Percentiles rank a stretch among this genome's conserved stretches.
Conservation (phyloP, 2,888 invertebrate species). For the Harpalus rufipes region DNA sequence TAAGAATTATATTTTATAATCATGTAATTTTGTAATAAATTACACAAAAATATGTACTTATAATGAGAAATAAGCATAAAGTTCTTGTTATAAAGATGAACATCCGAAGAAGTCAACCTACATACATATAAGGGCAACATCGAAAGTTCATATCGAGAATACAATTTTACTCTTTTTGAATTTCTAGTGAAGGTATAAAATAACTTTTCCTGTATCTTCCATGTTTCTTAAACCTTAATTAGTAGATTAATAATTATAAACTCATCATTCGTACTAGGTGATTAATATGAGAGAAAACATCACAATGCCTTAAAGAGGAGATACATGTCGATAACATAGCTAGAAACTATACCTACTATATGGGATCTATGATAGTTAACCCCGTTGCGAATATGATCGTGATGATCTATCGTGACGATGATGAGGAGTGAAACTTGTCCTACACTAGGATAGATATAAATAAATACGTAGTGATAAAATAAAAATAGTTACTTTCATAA, state of each 20-base stretch:
- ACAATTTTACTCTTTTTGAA: constrained; percentile 8
- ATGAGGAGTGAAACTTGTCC: background rate
- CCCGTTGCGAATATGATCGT: background rate
- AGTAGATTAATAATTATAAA: constrained; percentile 29
- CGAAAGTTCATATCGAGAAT: background rate
- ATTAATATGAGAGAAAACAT: constrained; percentile 6
- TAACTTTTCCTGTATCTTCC: constrained; percentile 5
- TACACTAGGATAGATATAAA: background rate
- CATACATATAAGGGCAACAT: constrained; percentile 3
- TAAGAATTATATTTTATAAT: too few relatives aligned
- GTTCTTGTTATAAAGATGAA: background rate
- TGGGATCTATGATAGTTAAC: background rate
- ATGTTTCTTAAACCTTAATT: constrained; percentile 9
- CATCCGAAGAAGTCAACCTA: background rate
- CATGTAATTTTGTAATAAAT: too few relatives aligned
- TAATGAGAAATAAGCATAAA: background rate
- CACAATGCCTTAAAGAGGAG: background rate
- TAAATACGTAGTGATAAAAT: background rate
- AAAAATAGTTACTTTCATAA: too few relatives aligned
- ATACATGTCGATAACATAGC: background rate
- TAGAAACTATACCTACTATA: background rate
- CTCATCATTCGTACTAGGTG: constrained; percentile 20
- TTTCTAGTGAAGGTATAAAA: constrained; percentile 13
- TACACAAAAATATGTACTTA: too few relatives aligned
- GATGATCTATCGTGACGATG: background rate